phyloP scores from a whole-genome alignment of 2,113 vertebrate species.

The Hypanus sabinus region DNA sequence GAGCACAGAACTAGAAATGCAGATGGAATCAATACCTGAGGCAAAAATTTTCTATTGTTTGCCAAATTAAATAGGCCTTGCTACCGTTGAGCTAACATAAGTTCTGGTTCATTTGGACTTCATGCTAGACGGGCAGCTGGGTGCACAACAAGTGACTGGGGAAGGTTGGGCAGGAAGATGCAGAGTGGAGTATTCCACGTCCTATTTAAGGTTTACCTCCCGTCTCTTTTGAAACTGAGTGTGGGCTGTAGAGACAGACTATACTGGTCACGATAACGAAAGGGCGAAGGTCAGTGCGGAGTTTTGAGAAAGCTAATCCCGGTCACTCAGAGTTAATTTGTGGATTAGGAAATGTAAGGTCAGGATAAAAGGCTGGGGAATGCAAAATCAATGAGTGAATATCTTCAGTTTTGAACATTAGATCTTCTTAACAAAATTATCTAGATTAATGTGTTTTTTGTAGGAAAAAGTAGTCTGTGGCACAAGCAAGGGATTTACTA shows the following conservation, averaged over 20 bases:
- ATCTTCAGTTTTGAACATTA: neutral
- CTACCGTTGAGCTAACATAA: neutral
- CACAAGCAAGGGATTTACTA: neutral
- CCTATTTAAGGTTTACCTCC: too few species aligned
- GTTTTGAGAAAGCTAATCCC: neutral
- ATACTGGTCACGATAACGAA: neutral
- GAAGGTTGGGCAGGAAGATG: neutral
- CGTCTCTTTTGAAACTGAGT: neutral
- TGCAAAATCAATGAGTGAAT: neutral
- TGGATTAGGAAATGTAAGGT: neutral
- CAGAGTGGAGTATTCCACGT: neutral
- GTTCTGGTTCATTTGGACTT: neutral
- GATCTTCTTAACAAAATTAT: neutral
- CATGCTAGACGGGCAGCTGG: neutral
- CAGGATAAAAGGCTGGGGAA: neutral
- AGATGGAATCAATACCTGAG: neutral
- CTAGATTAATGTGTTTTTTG: neutral
- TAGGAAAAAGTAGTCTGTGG: neutral
- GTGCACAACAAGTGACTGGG: neutral
- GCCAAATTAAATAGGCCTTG: neutral
- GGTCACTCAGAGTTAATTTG: neutral
- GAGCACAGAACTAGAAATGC: neutral
- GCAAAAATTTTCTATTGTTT: neutral
- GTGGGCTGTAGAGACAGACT: neutral
- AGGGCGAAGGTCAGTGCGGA: neutral